phyloP scores from a whole-genome alignment of 2,888 invertebrate species.

The Aspidiotus rigidus region DNA sequence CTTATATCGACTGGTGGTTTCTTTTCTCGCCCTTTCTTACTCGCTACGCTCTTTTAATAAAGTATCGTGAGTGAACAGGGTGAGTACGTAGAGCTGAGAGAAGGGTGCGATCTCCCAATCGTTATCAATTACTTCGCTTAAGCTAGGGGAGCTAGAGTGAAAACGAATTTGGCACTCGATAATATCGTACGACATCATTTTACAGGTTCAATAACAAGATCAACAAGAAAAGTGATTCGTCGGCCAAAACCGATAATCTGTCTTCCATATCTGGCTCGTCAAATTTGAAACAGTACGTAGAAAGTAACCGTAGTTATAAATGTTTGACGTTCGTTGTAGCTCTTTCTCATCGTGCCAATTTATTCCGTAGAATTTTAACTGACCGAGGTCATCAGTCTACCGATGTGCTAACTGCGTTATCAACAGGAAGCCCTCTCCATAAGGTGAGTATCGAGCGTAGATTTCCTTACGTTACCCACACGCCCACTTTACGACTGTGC shows the following conservation, averaged over 20 bases:
- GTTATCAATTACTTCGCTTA: no score
- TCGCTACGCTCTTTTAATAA: no score
- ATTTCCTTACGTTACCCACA: neutral
- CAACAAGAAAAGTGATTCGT: constrained; percentile 17
- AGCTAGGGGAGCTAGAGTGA: no score
- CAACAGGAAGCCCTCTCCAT: constrained; percentile 27
- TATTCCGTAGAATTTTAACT: constrained; percentile 8
- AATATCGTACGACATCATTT: no score
- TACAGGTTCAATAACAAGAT: neutral
- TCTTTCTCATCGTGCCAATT: neutral
- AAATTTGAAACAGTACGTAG: constrained; percentile 21
- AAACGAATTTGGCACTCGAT: no score
- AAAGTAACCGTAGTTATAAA: no score
- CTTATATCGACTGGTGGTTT: no score
- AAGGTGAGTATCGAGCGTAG: constrained; percentile 10
- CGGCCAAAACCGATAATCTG: constrained; percentile 23
- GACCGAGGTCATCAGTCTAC: constrained; percentile 24
- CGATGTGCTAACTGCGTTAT: constrained; percentile 31
- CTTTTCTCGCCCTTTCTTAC: no score
- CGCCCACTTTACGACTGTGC: neutral
- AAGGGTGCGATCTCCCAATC: no score
- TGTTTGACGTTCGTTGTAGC: no score
- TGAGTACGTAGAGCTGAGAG: no score
- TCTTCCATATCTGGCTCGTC: constrained; percentile 27
- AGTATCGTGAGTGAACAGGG: no score